Percentiles rank a stretch among this genome's conserved stretches.
Evolutionary conservation across 2,797 vertebrate species (phyloP).

Genomic region (Acipenser transmontanus): DNA sequence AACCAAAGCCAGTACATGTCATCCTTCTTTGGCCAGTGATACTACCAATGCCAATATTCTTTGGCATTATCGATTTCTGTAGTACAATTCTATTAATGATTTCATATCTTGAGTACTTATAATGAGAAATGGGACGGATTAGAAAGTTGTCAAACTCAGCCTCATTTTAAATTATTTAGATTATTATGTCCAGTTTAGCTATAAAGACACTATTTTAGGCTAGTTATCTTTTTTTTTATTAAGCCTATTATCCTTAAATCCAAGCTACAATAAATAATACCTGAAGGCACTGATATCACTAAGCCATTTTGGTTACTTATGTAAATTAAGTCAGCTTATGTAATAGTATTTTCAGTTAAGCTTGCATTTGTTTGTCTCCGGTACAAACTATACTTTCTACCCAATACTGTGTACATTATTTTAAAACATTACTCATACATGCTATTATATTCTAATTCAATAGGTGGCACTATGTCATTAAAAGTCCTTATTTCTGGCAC

Average conservation of each 20-base stretch:
- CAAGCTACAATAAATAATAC: neutral
- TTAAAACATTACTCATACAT: neutral
- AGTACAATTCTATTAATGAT: no score
- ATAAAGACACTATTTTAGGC: neutral
- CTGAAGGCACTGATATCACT: slow-evolving; percentile 6
- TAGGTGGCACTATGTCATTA: slow-evolving; percentile 49
- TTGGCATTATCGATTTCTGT: no score
- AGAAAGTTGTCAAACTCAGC: slow-evolving; percentile 27
- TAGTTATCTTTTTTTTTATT: neutral
- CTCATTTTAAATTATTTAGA: neutral
- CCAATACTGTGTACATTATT: slow-evolving; percentile 29
- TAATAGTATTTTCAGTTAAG: slow-evolving; percentile 24
- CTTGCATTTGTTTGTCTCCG: slow-evolving; percentile 28
- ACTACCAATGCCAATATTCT: no score
- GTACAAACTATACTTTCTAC: slow-evolving; percentile 31
- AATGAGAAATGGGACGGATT: slow-evolving; percentile 15
- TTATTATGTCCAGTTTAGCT: neutral
- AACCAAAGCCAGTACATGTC: no score
- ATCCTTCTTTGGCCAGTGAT: no score
- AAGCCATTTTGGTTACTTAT: slow-evolving; percentile 3
- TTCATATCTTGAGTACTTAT: no score
- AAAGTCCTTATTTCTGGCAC: neutral
- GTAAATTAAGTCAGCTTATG: slow-evolving; percentile 8
- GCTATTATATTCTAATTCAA: slow-evolving; percentile 38
- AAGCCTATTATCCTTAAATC: neutral